Conservation (phyloP, 1,140 invertebrate genomes). For the Drosophila micromelanica region DNA sequence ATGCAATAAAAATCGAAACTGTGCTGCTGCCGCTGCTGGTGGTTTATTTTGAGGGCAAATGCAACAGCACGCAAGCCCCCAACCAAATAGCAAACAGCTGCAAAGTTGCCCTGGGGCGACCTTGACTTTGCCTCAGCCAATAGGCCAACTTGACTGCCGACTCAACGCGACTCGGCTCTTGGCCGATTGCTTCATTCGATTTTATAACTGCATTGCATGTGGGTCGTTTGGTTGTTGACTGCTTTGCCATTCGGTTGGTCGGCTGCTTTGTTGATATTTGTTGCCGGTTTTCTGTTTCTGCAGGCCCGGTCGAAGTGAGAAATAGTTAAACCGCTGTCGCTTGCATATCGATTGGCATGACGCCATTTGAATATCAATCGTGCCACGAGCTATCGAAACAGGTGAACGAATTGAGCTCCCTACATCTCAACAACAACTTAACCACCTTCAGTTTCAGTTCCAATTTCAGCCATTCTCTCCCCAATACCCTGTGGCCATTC, state of each 20-base stretch:
- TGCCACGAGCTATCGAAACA: slow-evolving; percentile 32
- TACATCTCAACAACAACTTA: background rate
- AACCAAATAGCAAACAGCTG: slow-evolving; percentile 45
- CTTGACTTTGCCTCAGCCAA: slow-evolving; percentile 66
- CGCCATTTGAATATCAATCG: slow-evolving; percentile 47
- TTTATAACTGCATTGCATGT: slow-evolving; percentile 34
- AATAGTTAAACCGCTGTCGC: slow-evolving; percentile 24
- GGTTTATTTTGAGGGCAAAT: slow-evolving; percentile 45
- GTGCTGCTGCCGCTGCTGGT: slow-evolving; percentile 8
- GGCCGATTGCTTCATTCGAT: slow-evolving; percentile 37
- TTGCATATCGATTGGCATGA: slow-evolving; percentile 48
- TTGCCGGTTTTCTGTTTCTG: background rate
- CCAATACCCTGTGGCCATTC: slow-evolving; percentile 1
- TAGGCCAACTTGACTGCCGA: slow-evolving; percentile 14
- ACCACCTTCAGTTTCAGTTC: slow-evolving; percentile 24
- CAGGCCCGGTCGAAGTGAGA: slow-evolving; percentile 11
- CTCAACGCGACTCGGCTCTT: background rate
- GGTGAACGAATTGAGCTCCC: slow-evolving; percentile 10
- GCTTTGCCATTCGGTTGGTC: slow-evolving; percentile 8
- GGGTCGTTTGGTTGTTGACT: slow-evolving; percentile 21
- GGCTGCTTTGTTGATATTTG: slow-evolving; percentile 2
- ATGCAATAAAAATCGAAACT: slow-evolving; percentile 67
- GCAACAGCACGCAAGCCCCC: slow-evolving; percentile 61
- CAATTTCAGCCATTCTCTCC: slow-evolving; percentile 17
- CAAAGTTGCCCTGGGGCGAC: slow-evolving; percentile 48